phyloP scores from a whole-genome alignment of 2,797 vertebrate species.

The Geotria australis region DNA sequence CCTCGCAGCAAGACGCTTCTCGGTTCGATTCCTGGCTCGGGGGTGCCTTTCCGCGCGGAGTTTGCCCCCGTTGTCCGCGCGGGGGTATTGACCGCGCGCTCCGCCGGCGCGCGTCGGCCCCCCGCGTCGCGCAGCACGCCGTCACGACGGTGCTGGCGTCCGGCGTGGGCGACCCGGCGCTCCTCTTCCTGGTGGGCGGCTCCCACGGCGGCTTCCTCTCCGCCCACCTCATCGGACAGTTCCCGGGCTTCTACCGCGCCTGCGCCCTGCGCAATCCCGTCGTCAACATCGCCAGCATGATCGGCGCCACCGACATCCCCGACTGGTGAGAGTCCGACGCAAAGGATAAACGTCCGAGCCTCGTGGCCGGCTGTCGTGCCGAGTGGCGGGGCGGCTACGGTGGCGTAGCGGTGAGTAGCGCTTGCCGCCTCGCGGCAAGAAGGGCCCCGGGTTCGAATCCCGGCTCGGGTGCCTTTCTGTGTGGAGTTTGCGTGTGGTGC shows the following conservation, averaged over 20 bases:
- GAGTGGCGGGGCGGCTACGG: too few relatives aligned
- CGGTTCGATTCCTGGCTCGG: too few relatives aligned
- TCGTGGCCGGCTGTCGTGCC: too few relatives aligned
- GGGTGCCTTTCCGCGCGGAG: too few relatives aligned
- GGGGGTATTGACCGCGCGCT: too few relatives aligned
- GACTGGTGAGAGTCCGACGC: conserved; percentile 69
- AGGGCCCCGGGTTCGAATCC: background rate
- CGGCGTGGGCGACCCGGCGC: conserved; percentile 17
- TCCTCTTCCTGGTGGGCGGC: conserved; percentile 39
- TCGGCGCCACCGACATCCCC: conserved; percentile 55
- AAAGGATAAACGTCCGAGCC: too few relatives aligned
- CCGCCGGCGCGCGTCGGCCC: too few relatives aligned
- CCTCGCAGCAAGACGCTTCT: too few relatives aligned
- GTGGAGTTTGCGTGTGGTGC: too few relatives aligned
- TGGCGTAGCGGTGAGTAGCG: too few relatives aligned
- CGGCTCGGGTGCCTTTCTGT: background rate
- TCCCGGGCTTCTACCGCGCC: conserved; percentile 43
- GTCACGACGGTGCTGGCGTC: conserved; percentile 36
- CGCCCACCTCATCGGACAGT: conserved; percentile 74
- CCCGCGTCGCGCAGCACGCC: conserved; percentile 13
- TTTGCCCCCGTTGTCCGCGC: too few relatives aligned
- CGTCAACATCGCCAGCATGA: conserved; percentile 56
- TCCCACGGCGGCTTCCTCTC: conserved; percentile 84
- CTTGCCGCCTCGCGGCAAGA: too few relatives aligned
- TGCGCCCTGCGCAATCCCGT: conserved; percentile 62